Base-by-base conservation (phyloP, 1,140 invertebrate genomes). In the Magallana ariakensis region DNA sequence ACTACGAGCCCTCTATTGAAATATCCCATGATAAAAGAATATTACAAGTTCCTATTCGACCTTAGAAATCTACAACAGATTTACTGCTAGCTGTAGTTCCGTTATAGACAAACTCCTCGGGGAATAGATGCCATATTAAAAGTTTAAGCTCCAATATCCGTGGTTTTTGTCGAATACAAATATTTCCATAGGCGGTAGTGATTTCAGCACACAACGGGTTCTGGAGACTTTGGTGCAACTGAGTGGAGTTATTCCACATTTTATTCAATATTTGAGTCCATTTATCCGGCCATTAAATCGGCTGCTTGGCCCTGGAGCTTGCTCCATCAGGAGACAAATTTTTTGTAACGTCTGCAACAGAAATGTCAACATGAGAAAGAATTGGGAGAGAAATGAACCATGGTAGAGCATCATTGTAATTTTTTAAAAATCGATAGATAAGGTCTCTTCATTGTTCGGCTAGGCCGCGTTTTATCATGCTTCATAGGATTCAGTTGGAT, bases 251-350 rank as follows among this genome's bases (percentile, higher is more conserved):
- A 75, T 75, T 75, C 66, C 66, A 75, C 66, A 26, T 75, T 46
- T 75, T 26, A 26, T 75, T 75, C 66, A 75, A 75, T 75, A 26
- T 75, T 75, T 75, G 22, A 75, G 66, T 75, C 66, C 66, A 75
- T 75, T 75, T 75, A 75, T 75, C 66, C 22, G 5, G 66, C 66
- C 33, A 75, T 75, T 75, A 75, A 75, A 13, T 75, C 66, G 66
- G 22, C 66, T 33, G 19, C 22, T 22, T 22, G 19, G 66, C 66
- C 66, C 66, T 26, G 13, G 15, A 33, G 66, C 66, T 13, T 13
- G 66, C 15, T 75, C 66, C 66, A 26, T 75, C 66, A 75, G 19
- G 66, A 75, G 66, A 75, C 66, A 75, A 75, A 26, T 75, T 60
- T 75, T 75, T 26, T 75, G 66, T 26, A 75, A 26, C 22, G 66